Percentiles rank a stretch among this genome's conserved stretches.
Evolutionary conservation across 2,797 vertebrate genomes (phyloP).

Genomic region (Sebastolobus alascanus): DNA sequence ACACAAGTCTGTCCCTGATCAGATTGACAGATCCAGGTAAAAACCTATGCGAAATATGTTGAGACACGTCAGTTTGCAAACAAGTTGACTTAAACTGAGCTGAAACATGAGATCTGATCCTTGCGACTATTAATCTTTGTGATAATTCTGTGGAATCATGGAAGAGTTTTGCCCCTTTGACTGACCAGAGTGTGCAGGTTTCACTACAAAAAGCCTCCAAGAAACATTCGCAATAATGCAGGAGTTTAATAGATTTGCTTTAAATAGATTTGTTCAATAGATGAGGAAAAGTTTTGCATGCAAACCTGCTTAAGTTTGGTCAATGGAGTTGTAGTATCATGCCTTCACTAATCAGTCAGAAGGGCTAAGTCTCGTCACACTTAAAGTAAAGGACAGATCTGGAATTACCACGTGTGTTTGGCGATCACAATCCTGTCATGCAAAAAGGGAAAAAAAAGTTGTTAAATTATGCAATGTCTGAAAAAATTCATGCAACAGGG

Average conservation of each 20-base stretch:
- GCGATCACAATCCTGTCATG: not conserved
- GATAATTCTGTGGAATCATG: not conserved
- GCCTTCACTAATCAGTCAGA: conserved; percentile 11
- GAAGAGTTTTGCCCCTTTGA: not conserved
- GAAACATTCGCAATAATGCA: not conserved
- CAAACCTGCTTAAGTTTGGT: not conserved
- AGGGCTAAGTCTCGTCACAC: not conserved
- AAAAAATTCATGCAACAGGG: not conserved
- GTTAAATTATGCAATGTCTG: not conserved
- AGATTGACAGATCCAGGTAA: conserved; percentile 76
- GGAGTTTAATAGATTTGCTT: not conserved
- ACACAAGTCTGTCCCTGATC: conserved; percentile 86
- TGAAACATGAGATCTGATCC: not conserved
- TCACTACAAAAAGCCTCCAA: not conserved
- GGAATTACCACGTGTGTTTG: not conserved
- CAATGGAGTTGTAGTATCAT: not conserved
- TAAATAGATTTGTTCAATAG: not conserved
- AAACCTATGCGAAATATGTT: conserved; percentile 54
- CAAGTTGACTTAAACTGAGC: conserved; percentile 7
- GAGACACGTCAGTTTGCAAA: conserved; percentile 51
- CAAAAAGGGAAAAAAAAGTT: not conserved
- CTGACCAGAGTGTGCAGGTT: not conserved
- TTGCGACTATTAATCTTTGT: not conserved
- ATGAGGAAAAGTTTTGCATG: not conserved
- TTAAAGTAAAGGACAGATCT: not conserved